A percentile compares a stretch with the other conserved stretches of the same genome.
Conservation (phyloP, 1,140 invertebrate genomes). For the Drusus annulatus region DNA sequence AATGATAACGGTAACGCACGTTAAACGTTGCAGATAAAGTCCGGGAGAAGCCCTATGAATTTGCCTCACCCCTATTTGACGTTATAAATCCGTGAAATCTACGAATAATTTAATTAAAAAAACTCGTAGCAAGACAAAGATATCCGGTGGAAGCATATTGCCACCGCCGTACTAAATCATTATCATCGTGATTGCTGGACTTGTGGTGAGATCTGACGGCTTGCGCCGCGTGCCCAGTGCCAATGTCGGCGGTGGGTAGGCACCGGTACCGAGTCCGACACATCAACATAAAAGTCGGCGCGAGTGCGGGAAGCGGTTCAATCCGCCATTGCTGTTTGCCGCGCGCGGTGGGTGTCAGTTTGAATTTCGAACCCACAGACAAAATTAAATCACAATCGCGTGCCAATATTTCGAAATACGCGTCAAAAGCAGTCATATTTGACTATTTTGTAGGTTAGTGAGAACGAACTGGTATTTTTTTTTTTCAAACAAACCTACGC, state of each 20-base stretch:
- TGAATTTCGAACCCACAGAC: conserved; percentile 5
- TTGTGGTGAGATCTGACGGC: neutral
- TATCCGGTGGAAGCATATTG: neutral
- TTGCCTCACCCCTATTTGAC: too few species aligned
- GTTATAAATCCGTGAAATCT: too few species aligned
- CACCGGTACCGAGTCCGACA: neutral
- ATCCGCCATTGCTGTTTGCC: neutral
- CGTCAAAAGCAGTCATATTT: neutral
- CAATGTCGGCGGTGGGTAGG: neutral
- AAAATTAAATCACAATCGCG: neutral
- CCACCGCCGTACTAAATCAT: conserved; percentile 1
- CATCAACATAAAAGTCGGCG: conserved; percentile 7
- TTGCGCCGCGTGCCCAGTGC: neutral
- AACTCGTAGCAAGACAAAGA: neutral
- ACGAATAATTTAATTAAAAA: too few species aligned
- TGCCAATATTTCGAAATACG: neutral
- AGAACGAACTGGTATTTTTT: neutral
- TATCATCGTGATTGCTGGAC: neutral
- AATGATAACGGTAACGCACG: too few species aligned
- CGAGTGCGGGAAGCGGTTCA: neutral
- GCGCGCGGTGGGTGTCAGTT: conserved; percentile 15
- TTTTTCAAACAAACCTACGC: neutral
- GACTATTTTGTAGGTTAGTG: neutral
- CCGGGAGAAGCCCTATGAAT: too few species aligned
- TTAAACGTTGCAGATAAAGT: too few species aligned